Evolutionary conservation across 2,113 vertebrate genomes (phyloP), one percentile per base, ranked within the genome.

Genomic region (Chloropsis hardwickii): DNA sequence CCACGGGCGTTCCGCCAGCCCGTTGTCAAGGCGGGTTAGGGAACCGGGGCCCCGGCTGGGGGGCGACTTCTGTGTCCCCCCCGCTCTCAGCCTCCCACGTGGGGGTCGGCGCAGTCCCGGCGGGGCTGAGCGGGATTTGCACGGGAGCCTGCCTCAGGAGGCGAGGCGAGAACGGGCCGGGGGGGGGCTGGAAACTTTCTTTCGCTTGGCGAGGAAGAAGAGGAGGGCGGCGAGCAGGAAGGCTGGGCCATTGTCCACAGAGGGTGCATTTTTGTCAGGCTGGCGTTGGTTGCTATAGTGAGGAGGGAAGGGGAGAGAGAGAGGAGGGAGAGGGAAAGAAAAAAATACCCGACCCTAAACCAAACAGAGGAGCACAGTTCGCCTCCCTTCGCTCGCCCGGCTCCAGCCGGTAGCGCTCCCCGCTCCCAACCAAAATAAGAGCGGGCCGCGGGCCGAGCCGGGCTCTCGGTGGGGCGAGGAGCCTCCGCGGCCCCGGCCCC

Each of bases 241-340:
- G 98, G 98, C 98, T 97, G 97, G 98, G 97, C 99, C 98, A 99
- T 99, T 99, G 99, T 99, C 98, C 98, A 98, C 98, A 98, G 98
- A 98, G 98, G 98, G 98, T 98, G 98, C 98, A 99, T 99, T 99
- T 99, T 99, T 99, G 98, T 98, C 98, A 94, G 88, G 95, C 98
- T 96, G 97, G 98, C 98, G 98, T 97, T 98, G 98, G 99, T 99
- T 99, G 98, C 99, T 98, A 99, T 99, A 99, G 99, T 96, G 98
- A 99, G 98, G 98, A 97, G 98, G 98, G 97, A 97, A 98, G 98
- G 98, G 97, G 97, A 62, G 95, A 83, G 78, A 86, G 76, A 74
- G 88, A 58, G 73, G 70, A 85, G 80, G 50, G 74, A 85, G 74
- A 81, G 25, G 48, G 44, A 67, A 83, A 83, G 48, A 14, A 37